These are phyloP conservation scores for Mactra quadrangularis DNA, from an alignment of 1,140 invertebrate genomes.

Conservation along the genomic window DNA sequence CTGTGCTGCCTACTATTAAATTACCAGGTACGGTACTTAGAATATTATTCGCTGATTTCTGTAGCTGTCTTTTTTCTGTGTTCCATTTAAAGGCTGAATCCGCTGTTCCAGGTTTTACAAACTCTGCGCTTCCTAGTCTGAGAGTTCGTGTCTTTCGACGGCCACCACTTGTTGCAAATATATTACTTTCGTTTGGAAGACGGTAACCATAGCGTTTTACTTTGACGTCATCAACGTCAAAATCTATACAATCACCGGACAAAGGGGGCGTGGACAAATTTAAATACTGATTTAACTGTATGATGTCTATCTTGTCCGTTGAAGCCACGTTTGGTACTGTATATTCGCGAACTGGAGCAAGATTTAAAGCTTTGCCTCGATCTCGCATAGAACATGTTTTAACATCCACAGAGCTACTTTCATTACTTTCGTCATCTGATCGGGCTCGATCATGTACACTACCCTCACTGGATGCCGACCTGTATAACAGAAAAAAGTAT, in stretches of 20 bases:
- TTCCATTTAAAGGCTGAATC: constrained; percentile 24
- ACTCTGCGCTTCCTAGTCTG: constrained; percentile 56
- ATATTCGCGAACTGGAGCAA: constrained; percentile 50
- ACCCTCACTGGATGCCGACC: constrained; percentile 24
- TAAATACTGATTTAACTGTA: constrained; percentile 50
- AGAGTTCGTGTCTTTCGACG: constrained; percentile 38
- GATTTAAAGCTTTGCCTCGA: constrained; percentile 52
- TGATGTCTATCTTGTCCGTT: constrained; percentile 37
- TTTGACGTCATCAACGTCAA: constrained; percentile 42
- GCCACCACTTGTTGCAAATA: constrained; percentile 17
- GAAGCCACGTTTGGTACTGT: constrained; percentile 11
- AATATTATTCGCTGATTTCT: neutral
- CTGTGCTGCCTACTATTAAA: constrained; percentile 53
- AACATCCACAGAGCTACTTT: constrained; percentile 16
- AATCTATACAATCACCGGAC: constrained; percentile 25
- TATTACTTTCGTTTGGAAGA: constrained; percentile 4
- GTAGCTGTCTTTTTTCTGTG: neutral
- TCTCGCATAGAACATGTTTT: constrained; percentile 40
- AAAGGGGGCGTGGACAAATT: constrained; percentile 48
- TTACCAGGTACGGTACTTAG: constrained; percentile 33
- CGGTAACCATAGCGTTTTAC: neutral
- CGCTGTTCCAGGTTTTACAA: constrained; percentile 45
- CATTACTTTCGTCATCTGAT: constrained; percentile 48
- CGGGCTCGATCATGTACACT: neutral
- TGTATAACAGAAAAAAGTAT: constrained; percentile 6